phyloP scores from a whole-genome alignment of 2,888 invertebrate species.

The Teleogryllus oceanicus region DNA sequence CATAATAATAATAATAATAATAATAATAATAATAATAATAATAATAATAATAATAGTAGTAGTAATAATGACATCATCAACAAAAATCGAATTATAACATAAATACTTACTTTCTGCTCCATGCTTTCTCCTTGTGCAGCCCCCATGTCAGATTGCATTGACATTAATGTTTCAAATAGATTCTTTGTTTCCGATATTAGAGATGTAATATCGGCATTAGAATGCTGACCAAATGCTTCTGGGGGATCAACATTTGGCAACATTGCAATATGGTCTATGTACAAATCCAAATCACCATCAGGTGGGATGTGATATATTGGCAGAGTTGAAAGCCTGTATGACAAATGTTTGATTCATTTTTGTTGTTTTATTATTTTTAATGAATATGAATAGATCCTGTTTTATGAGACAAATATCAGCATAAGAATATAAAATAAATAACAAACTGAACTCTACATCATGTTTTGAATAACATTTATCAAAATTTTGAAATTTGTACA shows the following conservation, averaged over 20 bases:
- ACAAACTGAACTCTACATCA: no score
- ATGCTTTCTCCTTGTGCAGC: slow-evolving; percentile 57
- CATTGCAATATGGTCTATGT: slow-evolving; percentile 74
- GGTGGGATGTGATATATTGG: slow-evolving; percentile 77
- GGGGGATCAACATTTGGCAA: slow-evolving; percentile 77
- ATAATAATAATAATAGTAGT: not conserved
- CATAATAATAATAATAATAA: not conserved
- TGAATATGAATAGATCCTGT: no score
- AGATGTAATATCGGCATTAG: slow-evolving; percentile 84
- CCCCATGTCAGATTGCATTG: slow-evolving; percentile 67
- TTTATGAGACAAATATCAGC: no score
- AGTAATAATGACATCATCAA: no score
- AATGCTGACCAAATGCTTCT: slow-evolving; percentile 85
- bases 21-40: not conserved
- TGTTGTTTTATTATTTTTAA: no score
- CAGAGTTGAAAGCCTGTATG: slow-evolving; percentile 64
- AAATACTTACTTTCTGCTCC: slow-evolving; percentile 62
- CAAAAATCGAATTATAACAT: no score
- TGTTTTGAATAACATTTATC: no score
- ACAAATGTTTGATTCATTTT: no score
- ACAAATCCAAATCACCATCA: slow-evolving; percentile 76
- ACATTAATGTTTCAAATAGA: slow-evolving; percentile 74
- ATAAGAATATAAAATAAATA: no score
- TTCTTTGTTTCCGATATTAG: slow-evolving; percentile 74
- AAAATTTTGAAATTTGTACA: no score